Percentiles rank a stretch among this genome's conserved stretches.
Conservation (phyloP, 1,140 invertebrate genomes). For the Ooceraea biroi region DNA sequence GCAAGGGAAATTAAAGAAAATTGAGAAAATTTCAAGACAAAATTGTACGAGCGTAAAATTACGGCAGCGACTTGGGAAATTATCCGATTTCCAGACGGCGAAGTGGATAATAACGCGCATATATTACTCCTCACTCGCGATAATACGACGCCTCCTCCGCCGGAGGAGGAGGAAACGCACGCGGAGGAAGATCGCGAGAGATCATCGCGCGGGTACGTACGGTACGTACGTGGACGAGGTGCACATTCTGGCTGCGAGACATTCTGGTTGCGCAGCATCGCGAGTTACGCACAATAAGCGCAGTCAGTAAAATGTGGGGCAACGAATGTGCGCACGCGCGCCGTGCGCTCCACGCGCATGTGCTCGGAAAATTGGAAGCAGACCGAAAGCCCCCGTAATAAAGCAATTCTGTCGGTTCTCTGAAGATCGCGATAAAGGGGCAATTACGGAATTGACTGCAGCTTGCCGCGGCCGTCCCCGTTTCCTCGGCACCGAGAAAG, state of each 20-base stretch:
- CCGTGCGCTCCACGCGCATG: conserved; percentile 25
- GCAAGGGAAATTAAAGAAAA: too few species aligned
- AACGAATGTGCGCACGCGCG: background rate
- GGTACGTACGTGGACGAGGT: conserved; percentile 8
- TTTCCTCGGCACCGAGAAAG: conserved; percentile 47
- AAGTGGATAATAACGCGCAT: background rate
- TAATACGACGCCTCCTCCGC: background rate
- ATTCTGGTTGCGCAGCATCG: background rate
- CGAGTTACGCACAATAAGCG: conserved; percentile 46
- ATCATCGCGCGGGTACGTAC: conserved; percentile 4
- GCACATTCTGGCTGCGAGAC: conserved; percentile 6
- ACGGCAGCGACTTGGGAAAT: too few species aligned
- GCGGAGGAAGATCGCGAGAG: background rate
- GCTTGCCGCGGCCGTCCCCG: conserved; percentile 64
- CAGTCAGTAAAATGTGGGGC: conserved; percentile 43
- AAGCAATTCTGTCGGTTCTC: conserved; percentile 69
- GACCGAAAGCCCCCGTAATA: conserved; percentile 71
- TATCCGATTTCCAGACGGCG: too few species aligned
- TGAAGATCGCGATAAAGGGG: conserved; percentile 72
- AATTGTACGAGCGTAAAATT: too few species aligned
- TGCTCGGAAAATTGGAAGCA: conserved; percentile 67
- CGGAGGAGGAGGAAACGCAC: background rate
- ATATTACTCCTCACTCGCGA: background rate
- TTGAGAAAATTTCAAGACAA: too few species aligned
- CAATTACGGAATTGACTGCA: conserved; percentile 69